Base-by-base conservation (phyloP, 2,113 vertebrate genomes). In the Antechinus flavipes region DNA sequence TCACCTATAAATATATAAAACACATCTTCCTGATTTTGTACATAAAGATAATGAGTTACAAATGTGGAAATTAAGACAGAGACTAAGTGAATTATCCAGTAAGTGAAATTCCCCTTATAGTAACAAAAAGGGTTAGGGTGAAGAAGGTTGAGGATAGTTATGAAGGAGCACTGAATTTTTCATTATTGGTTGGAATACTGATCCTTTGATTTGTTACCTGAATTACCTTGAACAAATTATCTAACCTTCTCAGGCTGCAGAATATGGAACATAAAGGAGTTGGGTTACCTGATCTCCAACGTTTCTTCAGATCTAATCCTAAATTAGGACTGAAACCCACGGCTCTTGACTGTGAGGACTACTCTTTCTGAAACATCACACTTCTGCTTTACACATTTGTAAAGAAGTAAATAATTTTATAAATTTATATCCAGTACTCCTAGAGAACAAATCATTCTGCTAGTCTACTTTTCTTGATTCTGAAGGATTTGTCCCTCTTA, bases 391-490 rank as follows among this genome's bases (percentile, higher is more conserved):
- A 35, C 23, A 42, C 42, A 84, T 84, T 22, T 42, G 19, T 42
- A 84, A 1, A 84, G 5, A 84, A 42, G 68, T 23, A 42, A n/a
- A 84, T 42, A 42, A 42, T 42, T 42, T 42, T 42, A 42, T 42
- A 42, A 42, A 42, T 42, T 42, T 42, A 42, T 42, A 42, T 42
- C 52, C 14, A 95, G 61, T 27, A 90, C 19, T 55, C 61, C 94
- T 93, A 92, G 90, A 90, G 90, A 96, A 92, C 90, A 53, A 91
- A 94, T 96, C 90, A 54, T 93, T 92, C 54, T 42, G 23, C 93
- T 47, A 94, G 54, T 22, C 54, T 61, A 94, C 25, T 53, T 54
- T 93, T 96, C 92, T 94, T 93, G 94, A 94, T 93, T 90, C 19
- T 19, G 91, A n/a, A 95, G 8, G 14, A 2, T 9, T 94, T 95